Evolutionary conservation across 2,113 vertebrate genomes (phyloP), one percentile per base, ranked within the genome.

Genomic region (Misgurnus mizolepis): DNA sequence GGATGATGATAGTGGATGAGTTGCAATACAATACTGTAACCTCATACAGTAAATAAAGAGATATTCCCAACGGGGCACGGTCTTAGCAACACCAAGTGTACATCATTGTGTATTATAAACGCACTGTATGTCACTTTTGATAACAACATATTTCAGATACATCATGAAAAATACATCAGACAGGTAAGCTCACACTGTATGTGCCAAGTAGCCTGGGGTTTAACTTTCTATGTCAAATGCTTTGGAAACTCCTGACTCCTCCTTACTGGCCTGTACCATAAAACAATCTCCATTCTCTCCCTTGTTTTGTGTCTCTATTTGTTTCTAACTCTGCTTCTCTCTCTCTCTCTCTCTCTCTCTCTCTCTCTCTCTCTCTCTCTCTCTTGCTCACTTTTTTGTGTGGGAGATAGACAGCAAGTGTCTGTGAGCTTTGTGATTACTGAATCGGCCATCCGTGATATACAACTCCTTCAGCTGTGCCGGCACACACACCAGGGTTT

Each of bases 361-460:
- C 1, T 9, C 39, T 68, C 8, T 70, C 17, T 22, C 56, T 69
- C 60, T 67, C 9, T 34, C 11, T 39, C 7, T 78, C 65, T 45
- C 55, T 64, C 40, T 82, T 40, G 17, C 34, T 71, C 22, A 12
- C 61, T 58, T 14, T 27, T 40, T 70, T 47, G 14, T 67, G 50
- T 78, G 65, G 41, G 22, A 67, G 50, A 56, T 27, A 78, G 64
- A 78, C 49, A 68, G 76, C n/a, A 68, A 68, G 47, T 55, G 49
- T 67, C 50, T 67, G 62, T 39, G 61, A 66, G 62, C 66, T 76
- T 76, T 66, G 61, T 66, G 74, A 76, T 76, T 76, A 53, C 74
- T 76, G 74, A 78, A 78, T 9, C 53, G 12, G 12, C 65, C 66
- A 68, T 40, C 53, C 66, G 41, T 79, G 76, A 69, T 68, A 50